Percentiles rank a stretch among this genome's conserved stretches.
Evolutionary conservation across 2,113 vertebrate genomes (phyloP).

Genomic region (Toxotes jaculatrix): DNA sequence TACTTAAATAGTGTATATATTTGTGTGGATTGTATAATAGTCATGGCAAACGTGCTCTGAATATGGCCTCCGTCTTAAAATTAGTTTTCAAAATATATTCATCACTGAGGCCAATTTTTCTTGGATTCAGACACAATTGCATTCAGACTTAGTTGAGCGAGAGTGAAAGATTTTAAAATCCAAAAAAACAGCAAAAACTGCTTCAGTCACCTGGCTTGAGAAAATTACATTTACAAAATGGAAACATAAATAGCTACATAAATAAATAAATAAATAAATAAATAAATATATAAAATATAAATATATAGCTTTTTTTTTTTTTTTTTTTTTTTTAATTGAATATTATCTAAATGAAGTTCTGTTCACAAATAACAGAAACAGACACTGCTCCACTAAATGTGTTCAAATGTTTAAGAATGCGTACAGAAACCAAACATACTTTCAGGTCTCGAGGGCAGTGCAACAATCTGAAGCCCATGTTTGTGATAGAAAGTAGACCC

Average conservation of each 20-base stretch:
- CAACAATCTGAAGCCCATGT: not conserved
- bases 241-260: not conserved
- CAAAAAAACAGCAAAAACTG: not conserved
- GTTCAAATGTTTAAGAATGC: no score
- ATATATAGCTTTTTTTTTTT: no score
- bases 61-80: no score
- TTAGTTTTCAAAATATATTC: no score
- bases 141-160: no score
- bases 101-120: no score
- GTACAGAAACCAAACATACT: not conserved
- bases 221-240: not conserved
- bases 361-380: not conserved
- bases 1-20: no score
- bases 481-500: slow-evolving; percentile 52
- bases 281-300: not conserved
- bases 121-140: no score
- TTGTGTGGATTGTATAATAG: no score
- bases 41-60: no score
- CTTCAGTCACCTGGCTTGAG: not conserved
- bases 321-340: not conserved
- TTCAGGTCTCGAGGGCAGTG: not conserved
- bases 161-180: no score
- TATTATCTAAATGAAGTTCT: not conserved
- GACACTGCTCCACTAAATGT: no score
- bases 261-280: not conserved